Conservation (phyloP, 1,140 invertebrate species). For the Pogonognathellus flavescens region DNA sequence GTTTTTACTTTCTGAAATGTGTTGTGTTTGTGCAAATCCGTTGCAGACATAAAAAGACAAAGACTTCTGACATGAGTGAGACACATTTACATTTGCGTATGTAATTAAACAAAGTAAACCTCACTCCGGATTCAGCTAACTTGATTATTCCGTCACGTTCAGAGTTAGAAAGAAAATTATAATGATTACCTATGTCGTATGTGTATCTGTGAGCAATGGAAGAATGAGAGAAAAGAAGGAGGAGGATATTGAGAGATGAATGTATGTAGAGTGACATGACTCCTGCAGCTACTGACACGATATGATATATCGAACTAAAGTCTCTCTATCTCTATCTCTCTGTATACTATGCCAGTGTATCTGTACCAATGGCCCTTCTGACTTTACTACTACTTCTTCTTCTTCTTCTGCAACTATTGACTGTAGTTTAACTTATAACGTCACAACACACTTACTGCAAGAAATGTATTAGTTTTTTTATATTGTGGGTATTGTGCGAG, state of each 20-base stretch:
- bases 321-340: too few species aligned
- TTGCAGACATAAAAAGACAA: neutral
- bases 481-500: too few species aligned
- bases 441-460: too few species aligned
- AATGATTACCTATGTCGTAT: too few species aligned
- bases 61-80: neutral
- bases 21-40: neutral
- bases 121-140: constrained; percentile 27
- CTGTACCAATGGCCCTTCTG: neutral
- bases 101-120: constrained; percentile 32
- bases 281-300: constrained; percentile 38
- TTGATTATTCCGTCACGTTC: constrained; percentile 22
- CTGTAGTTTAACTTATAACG: too few species aligned
- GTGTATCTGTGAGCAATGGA: neutral
- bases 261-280: constrained; percentile 29
- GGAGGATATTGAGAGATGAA: neutral
- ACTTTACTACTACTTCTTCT: neutral
- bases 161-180: neutral
- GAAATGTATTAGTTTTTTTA: too few species aligned
- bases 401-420: too few species aligned
- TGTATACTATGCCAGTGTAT: neutral
- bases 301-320: neutral
- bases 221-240: neutral
- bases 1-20: constrained; percentile 4
- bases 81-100: neutral